phyloP scores from a whole-genome alignment of 2,113 vertebrate species.

The Plectropomus leopardus region DNA sequence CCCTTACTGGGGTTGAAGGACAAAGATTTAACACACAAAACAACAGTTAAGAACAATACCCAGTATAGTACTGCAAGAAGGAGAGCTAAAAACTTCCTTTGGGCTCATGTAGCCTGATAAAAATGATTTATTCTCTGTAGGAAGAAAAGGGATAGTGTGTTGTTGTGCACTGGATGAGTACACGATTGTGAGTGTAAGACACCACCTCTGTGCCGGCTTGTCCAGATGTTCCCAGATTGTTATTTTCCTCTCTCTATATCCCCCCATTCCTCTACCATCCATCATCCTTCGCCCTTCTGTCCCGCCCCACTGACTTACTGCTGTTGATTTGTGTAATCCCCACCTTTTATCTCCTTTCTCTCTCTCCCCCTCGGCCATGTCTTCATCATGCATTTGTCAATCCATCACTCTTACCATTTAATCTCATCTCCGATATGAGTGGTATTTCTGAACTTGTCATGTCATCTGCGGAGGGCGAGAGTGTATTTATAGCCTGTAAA shows the following conservation, averaged over 20 bases:
- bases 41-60: neutral
- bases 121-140: constrained; percentile 8
- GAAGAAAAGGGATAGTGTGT: constrained; percentile 2
- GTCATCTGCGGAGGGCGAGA: neutral
- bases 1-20: neutral
- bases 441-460: constrained; percentile 65
- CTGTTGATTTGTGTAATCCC: constrained; percentile 69
- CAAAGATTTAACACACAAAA: neutral
- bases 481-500: constrained; percentile 67
- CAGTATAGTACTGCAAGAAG: neutral
- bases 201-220: constrained; percentile 16
- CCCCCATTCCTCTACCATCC: constrained; percentile 45
- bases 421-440: constrained; percentile 57
- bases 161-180: constrained; percentile 13
- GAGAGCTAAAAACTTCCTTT: constrained; percentile 1
- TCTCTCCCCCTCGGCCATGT: neutral
- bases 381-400: constrained; percentile 67
- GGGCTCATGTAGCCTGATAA: neutral
- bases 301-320: constrained; percentile 68
- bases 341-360: constrained; percentile 54
- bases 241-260: constrained; percentile 38
- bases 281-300: constrained; percentile 56
- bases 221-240: constrained; percentile 80
- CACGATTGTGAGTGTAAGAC: constrained; percentile 39
- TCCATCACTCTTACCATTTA: constrained; percentile 55